A percentile compares a stretch with the other conserved stretches of the same genome.
These are phyloP conservation scores for Oreochromis mossambicus DNA, from an alignment of 2,797 vertebrate genomes.

Conservation along the genomic window DNA sequence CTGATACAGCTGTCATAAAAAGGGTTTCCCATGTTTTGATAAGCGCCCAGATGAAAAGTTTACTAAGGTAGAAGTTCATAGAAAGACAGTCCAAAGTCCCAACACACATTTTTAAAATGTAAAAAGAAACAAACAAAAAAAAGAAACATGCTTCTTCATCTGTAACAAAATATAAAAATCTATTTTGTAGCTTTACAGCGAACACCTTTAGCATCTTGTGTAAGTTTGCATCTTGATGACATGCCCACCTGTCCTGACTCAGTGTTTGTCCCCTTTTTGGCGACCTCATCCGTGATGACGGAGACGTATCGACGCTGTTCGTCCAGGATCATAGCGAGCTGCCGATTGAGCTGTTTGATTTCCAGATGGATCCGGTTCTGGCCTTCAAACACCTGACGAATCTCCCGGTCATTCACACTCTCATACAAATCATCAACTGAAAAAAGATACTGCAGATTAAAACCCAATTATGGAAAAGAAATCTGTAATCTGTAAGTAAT, in stretches of 20 bases:
- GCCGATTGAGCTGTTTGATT: conserved; percentile 93
- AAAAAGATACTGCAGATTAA: background rate
- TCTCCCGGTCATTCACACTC: conserved; percentile 87
- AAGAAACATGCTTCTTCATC: background rate
- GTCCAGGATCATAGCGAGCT: conserved; percentile 95
- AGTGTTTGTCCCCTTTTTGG: conserved; percentile 72
- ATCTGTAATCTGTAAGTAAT: background rate
- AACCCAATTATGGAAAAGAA: background rate
- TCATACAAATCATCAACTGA: conserved; percentile 90
- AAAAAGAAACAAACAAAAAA: background rate
- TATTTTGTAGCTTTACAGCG: background rate
- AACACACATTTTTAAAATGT: background rate
- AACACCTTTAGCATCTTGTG: background rate
- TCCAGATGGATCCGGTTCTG: conserved; percentile 96
- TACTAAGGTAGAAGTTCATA: background rate
- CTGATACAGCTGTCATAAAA: background rate
- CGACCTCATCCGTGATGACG: conserved; percentile 83
- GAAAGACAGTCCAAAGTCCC: background rate
- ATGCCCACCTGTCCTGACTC: conserved; percentile 81
- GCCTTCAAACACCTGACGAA: conserved; percentile 96
- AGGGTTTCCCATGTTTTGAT: background rate
- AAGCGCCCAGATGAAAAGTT: background rate
- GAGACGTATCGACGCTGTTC: conserved; percentile 92
- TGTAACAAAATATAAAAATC: background rate
- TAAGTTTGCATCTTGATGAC: background rate